A percentile compares a stretch with the other conserved stretches of the same genome.
phyloP scores from a whole-genome alignment of 1,140 invertebrate species.

The Drosophila tristis region DNA sequence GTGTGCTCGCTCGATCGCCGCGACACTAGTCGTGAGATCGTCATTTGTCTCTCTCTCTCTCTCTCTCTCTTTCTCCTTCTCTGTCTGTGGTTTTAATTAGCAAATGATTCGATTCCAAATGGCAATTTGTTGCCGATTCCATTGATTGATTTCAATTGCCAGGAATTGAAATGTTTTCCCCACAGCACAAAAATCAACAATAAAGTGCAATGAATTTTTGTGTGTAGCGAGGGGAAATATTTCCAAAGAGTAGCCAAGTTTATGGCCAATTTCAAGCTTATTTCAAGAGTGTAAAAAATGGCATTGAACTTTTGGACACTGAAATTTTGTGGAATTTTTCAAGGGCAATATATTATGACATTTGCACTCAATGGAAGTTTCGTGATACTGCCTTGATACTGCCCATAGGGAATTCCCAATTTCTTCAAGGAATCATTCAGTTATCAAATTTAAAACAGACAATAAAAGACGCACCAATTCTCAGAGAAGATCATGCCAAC shows the following conservation, averaged over 20 bases:
- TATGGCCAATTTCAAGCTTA: too few relatives aligned
- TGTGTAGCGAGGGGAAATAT: not conserved
- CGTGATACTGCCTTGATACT: too few relatives aligned
- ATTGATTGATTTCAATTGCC: constrained; percentile 39
- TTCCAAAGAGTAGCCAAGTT: not conserved
- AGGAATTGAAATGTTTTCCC: constrained; percentile 9
- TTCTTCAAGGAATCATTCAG: too few relatives aligned
- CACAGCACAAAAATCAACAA: not conserved
- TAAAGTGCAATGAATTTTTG: constrained; percentile 12
- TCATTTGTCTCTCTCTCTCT: constrained; percentile 5
- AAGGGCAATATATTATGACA: not conserved
- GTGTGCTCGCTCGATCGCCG: constrained; percentile 24
- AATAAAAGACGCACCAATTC: too few relatives aligned
- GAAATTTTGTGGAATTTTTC: not conserved
- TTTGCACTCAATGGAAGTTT: too few relatives aligned
- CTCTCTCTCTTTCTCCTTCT: not conserved
- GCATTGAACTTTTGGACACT: constrained; percentile 13
- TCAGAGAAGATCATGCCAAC: too few relatives aligned
- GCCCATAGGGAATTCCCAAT: too few relatives aligned
- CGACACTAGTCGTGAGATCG: constrained; percentile 49
- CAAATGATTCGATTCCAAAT: constrained; percentile 11
- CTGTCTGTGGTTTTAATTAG: constrained; percentile 28
- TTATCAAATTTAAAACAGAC: too few relatives aligned
- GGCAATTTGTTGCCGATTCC: constrained; percentile 20
- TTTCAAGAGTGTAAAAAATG: not conserved